Evolutionary conservation across 2,113 vertebrate genomes (phyloP).

Genomic region (Hippocampus mohnikei): DNA sequence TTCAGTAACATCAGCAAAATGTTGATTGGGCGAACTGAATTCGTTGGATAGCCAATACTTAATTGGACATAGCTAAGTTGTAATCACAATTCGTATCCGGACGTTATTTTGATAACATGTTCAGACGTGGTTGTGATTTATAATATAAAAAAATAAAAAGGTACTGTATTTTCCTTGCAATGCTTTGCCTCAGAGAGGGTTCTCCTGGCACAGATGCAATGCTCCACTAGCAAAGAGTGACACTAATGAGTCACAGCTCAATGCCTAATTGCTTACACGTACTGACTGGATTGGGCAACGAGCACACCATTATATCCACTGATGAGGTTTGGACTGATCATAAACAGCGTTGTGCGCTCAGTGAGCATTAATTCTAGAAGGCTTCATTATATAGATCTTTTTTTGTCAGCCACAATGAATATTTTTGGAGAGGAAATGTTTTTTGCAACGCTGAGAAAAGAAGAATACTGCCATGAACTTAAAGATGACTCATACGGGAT

Average conservation of each 20-base stretch:
- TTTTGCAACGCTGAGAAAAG: not conserved
- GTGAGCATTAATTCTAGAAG: slow-evolving; percentile 10
- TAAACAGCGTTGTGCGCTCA: slow-evolving; percentile 16
- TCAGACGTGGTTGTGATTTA: not conserved
- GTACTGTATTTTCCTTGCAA: not conserved
- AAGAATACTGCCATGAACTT: not conserved
- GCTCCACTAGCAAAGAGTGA: slow-evolving; percentile 34
- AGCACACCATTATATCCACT: slow-evolving; percentile 34
- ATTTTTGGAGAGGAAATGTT: slow-evolving; percentile 4
- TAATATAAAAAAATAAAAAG: not conserved
- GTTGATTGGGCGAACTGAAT: slow-evolving; percentile 8
- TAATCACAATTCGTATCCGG: not conserved
- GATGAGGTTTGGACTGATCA: slow-evolving; percentile 34
- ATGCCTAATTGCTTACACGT: slow-evolving; percentile 20
- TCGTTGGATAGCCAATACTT: too few species aligned
- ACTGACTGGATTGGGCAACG: slow-evolving; percentile 15
- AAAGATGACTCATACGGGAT: not conserved
- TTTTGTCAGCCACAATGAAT: not conserved
- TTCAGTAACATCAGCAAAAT: not conserved
- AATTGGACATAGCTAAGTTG: too few species aligned
- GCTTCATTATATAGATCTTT: slow-evolving; percentile 8
- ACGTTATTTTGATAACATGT: not conserved
- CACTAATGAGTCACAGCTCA: slow-evolving; percentile 54
- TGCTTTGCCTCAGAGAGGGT: not conserved
- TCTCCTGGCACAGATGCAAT: slow-evolving; percentile 5